Base-by-base conservation (phyloP, 2,888 invertebrate genomes). In the Diarsia brunnea region DNA sequence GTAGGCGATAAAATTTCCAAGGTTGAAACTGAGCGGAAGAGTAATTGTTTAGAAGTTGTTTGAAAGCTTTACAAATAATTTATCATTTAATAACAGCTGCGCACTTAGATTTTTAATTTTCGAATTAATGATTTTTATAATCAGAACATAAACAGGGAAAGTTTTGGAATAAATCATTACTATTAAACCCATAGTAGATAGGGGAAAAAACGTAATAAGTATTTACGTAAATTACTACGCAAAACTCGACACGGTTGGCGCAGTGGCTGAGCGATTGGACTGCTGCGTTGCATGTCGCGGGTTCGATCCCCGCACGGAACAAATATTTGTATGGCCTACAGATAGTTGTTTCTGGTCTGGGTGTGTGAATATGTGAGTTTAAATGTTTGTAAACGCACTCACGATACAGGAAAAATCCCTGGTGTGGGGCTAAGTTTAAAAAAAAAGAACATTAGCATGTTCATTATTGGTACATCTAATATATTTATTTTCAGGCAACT, bases 1-100 rank as follows among this genome's bases (percentile, higher is more conserved):
- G 49, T 64, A 47, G 64, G 51, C 68, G 51, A 68, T 80, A 65
- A 38, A 68, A 49, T 67, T 73, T 79, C 1, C 10, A n/a, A 2
- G 19, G 53, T 47, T 65, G 21, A 53, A 65, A 69, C 27, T 21
- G 7, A 43, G 10, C 43, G 10, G 24, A 74, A 53, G 19, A 64
- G 58, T 38, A 38, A 38, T 64, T 64, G 2, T 27, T 21, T 45
- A 19, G 5, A 63, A 67, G 31, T 31, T 24, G 63, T 63, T 73
- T n/a, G 31, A 38, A 66, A 53, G 27, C 11, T 58, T 64, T n/a
- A 43, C 16, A 51, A 68, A 53, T 69, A 53, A 60, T 69, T 47
- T 27, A 75, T 80, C 7, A 14, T 74, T 79, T 10, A 21, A 27
- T 10, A 16, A 19, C 24, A 14, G n/a, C 63, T 38, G 21, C 45